Evolutionary conservation across 2,797 vertebrate genomes (phyloP), one percentile per base, ranked within the genome.

Genomic region (Siniperca obscura): DNA sequence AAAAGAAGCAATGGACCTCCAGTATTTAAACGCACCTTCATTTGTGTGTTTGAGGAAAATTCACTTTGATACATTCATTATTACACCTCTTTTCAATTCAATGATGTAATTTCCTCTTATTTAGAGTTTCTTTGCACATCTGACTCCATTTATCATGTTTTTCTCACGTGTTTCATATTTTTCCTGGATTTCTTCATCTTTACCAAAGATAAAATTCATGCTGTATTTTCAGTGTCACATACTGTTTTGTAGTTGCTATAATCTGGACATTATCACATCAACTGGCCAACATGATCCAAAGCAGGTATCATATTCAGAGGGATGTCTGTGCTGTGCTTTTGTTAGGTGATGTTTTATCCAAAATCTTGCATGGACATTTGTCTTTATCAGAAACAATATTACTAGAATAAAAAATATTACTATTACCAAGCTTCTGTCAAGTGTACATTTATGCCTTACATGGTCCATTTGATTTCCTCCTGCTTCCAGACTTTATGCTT

Each of bases 361-460:
- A 80, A 84, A 57, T 85, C 82, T 79, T 95, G 94, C 94, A 95
- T 94, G 95, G 87, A 89, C 74, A 67, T 89, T 83, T 91, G 87
- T 92, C 87, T 93, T 89, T 86, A 90, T 90, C 70, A 88, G 69
- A 84, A 86, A 88, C 82, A 90, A 57, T 91, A 74, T 79, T 83
- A 70, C 72, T 90, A 87, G 60, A 92, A 89, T 90, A 85, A 89
- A 94, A 87, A 76, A 74, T 30, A 74, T 27, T 30, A 56, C 44
- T 72, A 64, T 76, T 38, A 73, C 76, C 40, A 65, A 83, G 25
- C 44, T 9, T 66, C 44, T 85, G 65, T 85, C 14, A 3, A 67
- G 16, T 74, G 11, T 70, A 3, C 42, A 30, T 78, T 69, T 67
- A n/a, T 78, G n/a, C 27, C 44, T 66, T 14, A 44, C 21, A 27